These are phyloP conservation scores for Tinamus guttatus DNA, from an alignment of 2,113 vertebrate species.

Conservation along the genomic window DNA sequence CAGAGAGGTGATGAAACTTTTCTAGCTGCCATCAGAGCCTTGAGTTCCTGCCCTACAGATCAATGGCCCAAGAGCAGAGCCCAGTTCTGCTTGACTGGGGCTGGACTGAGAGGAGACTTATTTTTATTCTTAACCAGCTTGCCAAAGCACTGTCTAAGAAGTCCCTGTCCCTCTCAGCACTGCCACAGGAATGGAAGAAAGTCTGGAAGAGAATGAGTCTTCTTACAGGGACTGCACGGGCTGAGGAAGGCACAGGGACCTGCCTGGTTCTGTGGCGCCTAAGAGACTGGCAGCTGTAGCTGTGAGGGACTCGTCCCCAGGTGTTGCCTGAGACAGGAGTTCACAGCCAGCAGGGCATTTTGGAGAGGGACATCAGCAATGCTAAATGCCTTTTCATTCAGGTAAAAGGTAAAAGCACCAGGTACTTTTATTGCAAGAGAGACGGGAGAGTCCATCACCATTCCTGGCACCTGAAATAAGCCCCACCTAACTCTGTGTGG, in stretches of 20 bases:
- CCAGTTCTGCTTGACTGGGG: not conserved
- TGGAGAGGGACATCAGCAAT: not conserved
- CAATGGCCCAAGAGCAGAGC: not conserved
- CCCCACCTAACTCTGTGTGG: not conserved
- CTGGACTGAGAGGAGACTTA: not conserved
- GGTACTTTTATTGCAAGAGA: not conserved
- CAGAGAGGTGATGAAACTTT: not conserved
- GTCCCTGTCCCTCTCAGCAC: not conserved
- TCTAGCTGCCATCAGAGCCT: not conserved
- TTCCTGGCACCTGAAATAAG: not conserved
- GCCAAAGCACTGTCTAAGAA: not conserved
- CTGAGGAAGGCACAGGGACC: not conserved
- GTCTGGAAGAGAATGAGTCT: not conserved
- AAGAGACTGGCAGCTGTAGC: not conserved
- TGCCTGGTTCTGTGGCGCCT: not conserved
- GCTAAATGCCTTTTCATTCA: not conserved
- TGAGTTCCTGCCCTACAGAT: not conserved
- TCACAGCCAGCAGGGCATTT: not conserved
- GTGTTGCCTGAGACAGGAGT: not conserved
- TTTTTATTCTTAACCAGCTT: not conserved
- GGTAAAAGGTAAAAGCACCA: not conserved
- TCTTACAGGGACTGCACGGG: not conserved
- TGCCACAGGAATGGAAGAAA: not conserved
- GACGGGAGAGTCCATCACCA: not conserved
- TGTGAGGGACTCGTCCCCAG: not conserved